These are phyloP conservation scores for Oreotrochilus melanogaster DNA, from an alignment of 2,113 vertebrate species.

Conservation along the genomic window DNA sequence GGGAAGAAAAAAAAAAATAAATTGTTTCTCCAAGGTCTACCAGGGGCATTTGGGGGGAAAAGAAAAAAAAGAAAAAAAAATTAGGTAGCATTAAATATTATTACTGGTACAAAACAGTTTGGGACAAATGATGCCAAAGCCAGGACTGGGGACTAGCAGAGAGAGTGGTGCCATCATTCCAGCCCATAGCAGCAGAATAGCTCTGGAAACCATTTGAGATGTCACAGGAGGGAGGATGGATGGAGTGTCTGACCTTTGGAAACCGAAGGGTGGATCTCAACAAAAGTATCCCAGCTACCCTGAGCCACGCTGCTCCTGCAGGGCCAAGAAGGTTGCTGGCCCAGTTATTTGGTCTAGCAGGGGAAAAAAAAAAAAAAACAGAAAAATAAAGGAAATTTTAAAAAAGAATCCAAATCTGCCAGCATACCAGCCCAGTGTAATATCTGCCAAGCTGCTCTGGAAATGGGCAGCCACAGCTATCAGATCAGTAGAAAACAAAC, in stretches of 20 bases:
- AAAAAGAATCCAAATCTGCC: background rate
- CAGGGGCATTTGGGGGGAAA: background rate
- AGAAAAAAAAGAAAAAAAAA: background rate
- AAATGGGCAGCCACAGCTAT: background rate
- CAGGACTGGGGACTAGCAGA: background rate
- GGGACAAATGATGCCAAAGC: background rate
- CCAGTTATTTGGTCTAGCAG: background rate
- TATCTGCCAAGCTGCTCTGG: slow-evolving; percentile 13
- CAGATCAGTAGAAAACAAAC: slow-evolving; percentile 3
- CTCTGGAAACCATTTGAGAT: slow-evolving; percentile 46
- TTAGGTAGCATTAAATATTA: background rate
- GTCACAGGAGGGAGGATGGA: slow-evolving; percentile 25
- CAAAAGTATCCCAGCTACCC: background rate
- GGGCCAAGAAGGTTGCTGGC: background rate
- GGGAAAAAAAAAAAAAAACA: background rate
- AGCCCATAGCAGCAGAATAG: background rate
- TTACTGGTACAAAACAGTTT: slow-evolving; percentile 3
- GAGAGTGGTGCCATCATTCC: background rate
- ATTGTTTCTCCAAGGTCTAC: background rate
- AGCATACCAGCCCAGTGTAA: background rate
- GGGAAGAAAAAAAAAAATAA: background rate
- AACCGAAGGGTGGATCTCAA: background rate
- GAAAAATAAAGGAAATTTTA: background rate
- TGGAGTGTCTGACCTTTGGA: slow-evolving; percentile 34
- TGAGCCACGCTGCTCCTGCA: background rate